These are phyloP conservation scores for Chrysocyon brachyurus DNA, from an alignment of 2,797 vertebrate species.

Conservation along the genomic window DNA sequence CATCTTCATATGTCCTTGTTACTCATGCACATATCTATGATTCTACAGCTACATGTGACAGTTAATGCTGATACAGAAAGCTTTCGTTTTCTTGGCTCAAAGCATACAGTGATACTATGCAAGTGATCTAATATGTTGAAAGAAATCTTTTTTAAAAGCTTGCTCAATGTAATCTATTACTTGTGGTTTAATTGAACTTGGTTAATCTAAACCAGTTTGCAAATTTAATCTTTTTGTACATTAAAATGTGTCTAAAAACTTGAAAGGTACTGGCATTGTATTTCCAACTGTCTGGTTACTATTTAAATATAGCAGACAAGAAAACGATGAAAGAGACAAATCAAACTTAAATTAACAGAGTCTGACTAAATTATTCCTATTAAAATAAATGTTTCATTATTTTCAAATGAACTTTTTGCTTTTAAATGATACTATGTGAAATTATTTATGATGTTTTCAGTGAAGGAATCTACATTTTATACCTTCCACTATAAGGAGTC, in stretches of 20 bases:
- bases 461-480: neutral
- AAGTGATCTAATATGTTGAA: neutral
- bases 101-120: neutral
- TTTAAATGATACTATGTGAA: constrained; percentile 48
- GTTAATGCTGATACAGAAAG: neutral
- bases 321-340: constrained; percentile 46
- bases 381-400: constrained; percentile 70
- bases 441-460: constrained; percentile 33
- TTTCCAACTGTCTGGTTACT: constrained; percentile 26
- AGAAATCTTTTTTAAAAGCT: constrained; percentile 24
- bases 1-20: neutral
- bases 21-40: neutral
- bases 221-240: constrained; percentile 42
- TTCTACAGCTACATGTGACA: neutral
- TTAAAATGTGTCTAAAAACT: constrained; percentile 3
- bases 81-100: neutral
- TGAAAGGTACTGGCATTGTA: constrained; percentile 5
- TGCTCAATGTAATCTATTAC: neutral
- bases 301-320: constrained; percentile 31
- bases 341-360: constrained; percentile 56
- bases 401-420: constrained; percentile 68
- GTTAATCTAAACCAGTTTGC: constrained; percentile 46
- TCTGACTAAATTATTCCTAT: constrained; percentile 41
- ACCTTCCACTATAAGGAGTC: neutral
- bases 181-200: neutral